Evolutionary conservation across 1,140 invertebrate genomes (phyloP).

Genomic region (Nomia melanderi): DNA sequence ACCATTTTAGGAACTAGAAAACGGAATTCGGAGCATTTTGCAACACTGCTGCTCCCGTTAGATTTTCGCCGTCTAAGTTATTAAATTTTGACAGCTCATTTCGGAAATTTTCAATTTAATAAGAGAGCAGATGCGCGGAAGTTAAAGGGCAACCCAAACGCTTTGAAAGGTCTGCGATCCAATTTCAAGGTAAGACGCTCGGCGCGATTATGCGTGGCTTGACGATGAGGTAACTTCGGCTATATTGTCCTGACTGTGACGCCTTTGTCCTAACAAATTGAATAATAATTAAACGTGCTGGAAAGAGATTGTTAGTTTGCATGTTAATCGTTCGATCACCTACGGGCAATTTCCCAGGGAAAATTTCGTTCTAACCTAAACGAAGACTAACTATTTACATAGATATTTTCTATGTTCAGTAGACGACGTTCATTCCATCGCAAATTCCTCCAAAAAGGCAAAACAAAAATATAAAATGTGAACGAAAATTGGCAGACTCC

Average conservation of each 20-base stretch:
- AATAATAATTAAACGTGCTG: slow-evolving; percentile 19
- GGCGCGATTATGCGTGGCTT: background rate
- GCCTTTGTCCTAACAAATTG: background rate
- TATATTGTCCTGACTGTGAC: background rate
- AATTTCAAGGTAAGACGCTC: background rate
- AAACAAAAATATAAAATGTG: no score
- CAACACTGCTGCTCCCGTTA: background rate
- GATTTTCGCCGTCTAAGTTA: background rate
- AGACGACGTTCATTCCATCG: no score
- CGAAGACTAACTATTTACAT: background rate
- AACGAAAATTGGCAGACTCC: no score
- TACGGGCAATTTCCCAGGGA: background rate
- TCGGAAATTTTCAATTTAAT: background rate
- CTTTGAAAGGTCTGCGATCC: background rate
- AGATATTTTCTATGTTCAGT: no score
- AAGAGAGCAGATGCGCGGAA: background rate
- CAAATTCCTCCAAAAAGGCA: no score
- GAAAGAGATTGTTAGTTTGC: background rate
- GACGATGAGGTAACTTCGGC: background rate
- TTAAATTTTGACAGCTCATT: no score
- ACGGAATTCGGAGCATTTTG: background rate
- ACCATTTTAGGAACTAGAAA: no score
- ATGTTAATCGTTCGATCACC: background rate
- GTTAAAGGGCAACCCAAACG: background rate
- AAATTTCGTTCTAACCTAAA: background rate